phyloP scores from a whole-genome alignment of 1,140 invertebrate species.

The Hormaphis cornu region DNA sequence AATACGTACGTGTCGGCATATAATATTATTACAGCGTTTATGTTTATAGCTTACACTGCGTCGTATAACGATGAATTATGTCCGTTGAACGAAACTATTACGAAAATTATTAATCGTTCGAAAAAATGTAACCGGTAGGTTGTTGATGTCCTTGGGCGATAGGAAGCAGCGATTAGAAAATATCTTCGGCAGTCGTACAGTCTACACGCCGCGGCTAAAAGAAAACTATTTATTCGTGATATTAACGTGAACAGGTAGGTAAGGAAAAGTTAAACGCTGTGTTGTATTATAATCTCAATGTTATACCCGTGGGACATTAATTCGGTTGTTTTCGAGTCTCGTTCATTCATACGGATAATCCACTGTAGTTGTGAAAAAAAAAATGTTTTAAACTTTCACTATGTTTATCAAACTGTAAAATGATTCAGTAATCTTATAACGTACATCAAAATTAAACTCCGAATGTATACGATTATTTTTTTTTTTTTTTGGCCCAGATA shows the following conservation, averaged over 20 bases:
- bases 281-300: neutral
- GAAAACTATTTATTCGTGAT: neutral
- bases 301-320: neutral
- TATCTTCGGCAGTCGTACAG: neutral
- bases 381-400: conserved; percentile 3
- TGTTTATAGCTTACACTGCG: neutral
- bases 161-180: conserved; percentile 1
- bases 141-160: neutral
- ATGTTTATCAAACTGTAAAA: conserved; percentile 3
- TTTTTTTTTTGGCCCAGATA: too few relatives aligned
- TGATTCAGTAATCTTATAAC: neutral
- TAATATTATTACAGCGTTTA: too few relatives aligned
- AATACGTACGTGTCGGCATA: too few relatives aligned
- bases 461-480: too few relatives aligned
- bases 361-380: too few relatives aligned
- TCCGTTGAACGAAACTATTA: too few relatives aligned
- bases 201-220: too few relatives aligned
- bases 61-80: too few relatives aligned
- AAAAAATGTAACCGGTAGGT: conserved; percentile 1
- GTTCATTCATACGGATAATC: neutral
- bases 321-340: neutral
- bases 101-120: conserved; percentile 4
- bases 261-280: neutral
- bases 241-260: neutral
- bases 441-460: too few relatives aligned